Conservation (phyloP, 2,888 invertebrate species). For the Ophraella communa region DNA sequence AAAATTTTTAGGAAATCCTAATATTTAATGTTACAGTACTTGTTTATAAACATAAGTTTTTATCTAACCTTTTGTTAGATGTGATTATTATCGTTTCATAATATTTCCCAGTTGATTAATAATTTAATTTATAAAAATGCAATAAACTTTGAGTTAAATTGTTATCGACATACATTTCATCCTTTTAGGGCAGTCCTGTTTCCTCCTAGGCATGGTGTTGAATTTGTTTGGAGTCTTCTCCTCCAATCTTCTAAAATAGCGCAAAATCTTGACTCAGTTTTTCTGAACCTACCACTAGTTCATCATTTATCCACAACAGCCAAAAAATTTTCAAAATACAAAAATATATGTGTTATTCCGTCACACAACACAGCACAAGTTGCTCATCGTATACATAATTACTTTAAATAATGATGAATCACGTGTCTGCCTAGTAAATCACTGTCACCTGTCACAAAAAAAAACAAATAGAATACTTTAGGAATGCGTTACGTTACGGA, state of each 20-base stretch:
- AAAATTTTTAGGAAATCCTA: too few relatives aligned
- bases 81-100: too few relatives aligned
- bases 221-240: conserved; percentile 40
- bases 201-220: conserved; percentile 61
- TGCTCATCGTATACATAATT: conserved; percentile 41
- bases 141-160: not conserved
- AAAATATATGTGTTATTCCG: conserved; percentile 15
- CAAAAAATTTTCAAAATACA: conserved; percentile 12
- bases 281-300: conserved; percentile 32
- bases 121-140: too few relatives aligned
- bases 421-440: conserved; percentile 19
- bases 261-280: conserved; percentile 53
- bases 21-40: too few relatives aligned
- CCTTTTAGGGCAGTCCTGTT: conserved; percentile 63
- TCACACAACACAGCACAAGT: conserved; percentile 38
- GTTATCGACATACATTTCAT: conserved; percentile 61
- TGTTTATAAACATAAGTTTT: too few relatives aligned
- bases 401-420: conserved; percentile 2
- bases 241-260: conserved; percentile 49
- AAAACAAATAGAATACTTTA: not conserved
- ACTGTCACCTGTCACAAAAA: conserved; percentile 25
- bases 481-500: conserved; percentile 15
- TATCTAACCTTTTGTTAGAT: too few relatives aligned
- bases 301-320: conserved; percentile 9
- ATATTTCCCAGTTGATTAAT: too few relatives aligned